Percentiles rank a stretch among this genome's conserved stretches.
Conservation (phyloP, 92 coral and sea anemone species). For the Galaxea fascicularis region DNA sequence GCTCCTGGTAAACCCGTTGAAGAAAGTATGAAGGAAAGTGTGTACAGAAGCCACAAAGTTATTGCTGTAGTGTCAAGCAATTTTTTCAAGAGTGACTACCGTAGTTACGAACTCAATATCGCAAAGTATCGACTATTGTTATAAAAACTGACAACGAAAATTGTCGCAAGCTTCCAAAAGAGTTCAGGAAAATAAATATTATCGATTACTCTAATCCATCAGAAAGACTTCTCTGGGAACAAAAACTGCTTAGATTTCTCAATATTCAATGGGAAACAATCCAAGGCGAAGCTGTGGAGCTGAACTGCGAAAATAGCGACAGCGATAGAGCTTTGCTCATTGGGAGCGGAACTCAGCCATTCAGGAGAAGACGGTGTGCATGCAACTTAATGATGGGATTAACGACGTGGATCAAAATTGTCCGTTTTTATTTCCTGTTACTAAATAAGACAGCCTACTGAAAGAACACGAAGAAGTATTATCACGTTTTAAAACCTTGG, state of each 20-base stretch:
- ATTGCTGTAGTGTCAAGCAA: constrained; percentile 27
- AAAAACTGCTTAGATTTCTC: constrained; percentile 3
- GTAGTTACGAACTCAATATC: constrained; percentile 8
- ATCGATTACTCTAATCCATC: constrained; percentile 11
- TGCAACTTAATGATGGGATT: no score
- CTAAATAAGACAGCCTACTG: no score
- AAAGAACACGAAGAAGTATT: no score
- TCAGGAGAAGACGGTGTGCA: no score
- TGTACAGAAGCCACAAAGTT: constrained; percentile 26
- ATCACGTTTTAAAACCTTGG: no score
- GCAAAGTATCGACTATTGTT: constrained; percentile 14
- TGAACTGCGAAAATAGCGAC: no score
- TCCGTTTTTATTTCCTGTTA: no score
- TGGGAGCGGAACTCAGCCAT: no score
- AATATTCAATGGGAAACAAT: no score
- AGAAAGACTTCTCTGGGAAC: constrained; percentile 24
- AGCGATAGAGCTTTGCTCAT: no score
- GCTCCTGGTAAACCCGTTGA: constrained; percentile 1
- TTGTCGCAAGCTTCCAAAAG: not conserved
- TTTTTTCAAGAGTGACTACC: constrained; percentile 25
- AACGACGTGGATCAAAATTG: no score
- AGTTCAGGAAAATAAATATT: not conserved
- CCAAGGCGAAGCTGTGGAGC: no score
- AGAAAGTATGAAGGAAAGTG: constrained; percentile 25
- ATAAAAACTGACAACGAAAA: constrained; percentile 20